Evolutionary conservation across 2,888 invertebrate species (phyloP), one percentile per base, ranked within the genome.

Genomic region (Protodeltote pygarga): DNA sequence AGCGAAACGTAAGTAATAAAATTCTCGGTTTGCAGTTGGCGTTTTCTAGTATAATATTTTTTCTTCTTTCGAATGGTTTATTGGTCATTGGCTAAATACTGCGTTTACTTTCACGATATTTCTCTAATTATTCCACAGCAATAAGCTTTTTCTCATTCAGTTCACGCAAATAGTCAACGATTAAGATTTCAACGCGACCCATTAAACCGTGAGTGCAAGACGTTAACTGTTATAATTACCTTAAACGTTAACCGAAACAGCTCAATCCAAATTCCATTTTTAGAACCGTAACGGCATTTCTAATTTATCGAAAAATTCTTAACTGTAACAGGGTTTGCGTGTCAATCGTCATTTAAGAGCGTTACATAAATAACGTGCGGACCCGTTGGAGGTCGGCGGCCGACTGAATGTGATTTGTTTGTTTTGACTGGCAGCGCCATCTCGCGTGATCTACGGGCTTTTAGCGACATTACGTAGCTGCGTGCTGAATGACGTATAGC

Each of bases 371-470:
- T 77, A 58, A 73, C 63, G 66, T 72, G 46, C 66, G 51, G 50
- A 40, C 64, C 54, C 68, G 42, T 40, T 59, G 54, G 66, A 65
- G 72, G 67, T 67, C 70, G 63, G 52, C 61, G 66, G 47, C 48
- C 60, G 68, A 81, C 65, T 81, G 77, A 62, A 65, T 37, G 67
- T 83, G 79, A 84, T 83, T 83, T 78, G 80, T 81, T 71, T 82
- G 81, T 80, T 83, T 80, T 79, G 77, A 72, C 63, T 64, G 42
- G 62, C 51, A 78, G 48, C 77, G 79, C 77, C 83, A 85, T 82
- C 85, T 84, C 55, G 73, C 75, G 78, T 82, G 81, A 83, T 81
- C 76, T 78, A 82, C 61, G 63, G 55, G 64, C 71, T 67, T 75
- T 78, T 73, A 77, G 58, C 49, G 52, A 57, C 65, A 64, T 70